Evolutionary conservation across 1,140 invertebrate species (phyloP).

Genomic region (Drosophila ambigua): DNA sequence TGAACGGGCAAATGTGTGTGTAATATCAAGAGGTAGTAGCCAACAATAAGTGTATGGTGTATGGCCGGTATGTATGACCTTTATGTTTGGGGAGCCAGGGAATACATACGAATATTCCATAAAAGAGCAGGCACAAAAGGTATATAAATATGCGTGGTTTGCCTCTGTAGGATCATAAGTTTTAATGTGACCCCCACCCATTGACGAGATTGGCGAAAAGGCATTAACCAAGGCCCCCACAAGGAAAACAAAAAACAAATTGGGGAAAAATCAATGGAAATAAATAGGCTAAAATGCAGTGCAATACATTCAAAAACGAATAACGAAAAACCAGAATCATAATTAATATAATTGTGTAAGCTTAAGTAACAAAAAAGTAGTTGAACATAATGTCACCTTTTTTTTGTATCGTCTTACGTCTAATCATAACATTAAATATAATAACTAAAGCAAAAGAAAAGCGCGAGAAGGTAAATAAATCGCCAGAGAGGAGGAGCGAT

Average conservation of each 20-base stretch:
- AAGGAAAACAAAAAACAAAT: background rate
- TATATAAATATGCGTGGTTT: conserved; percentile 23
- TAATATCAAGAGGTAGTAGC: conserved; percentile 28
- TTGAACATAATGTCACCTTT: conserved; percentile 52
- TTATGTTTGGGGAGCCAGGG: background rate
- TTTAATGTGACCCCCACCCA: conserved; percentile 60
- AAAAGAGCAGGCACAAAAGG: conserved; percentile 12
- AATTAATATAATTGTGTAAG: conserved; percentile 46
- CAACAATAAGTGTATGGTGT: conserved; percentile 4
- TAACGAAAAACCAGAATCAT: conserved; percentile 20
- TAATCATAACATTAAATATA: conserved; percentile 60
- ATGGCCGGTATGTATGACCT: background rate
- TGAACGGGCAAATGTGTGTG: conserved; percentile 1
- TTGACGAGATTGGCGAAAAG: conserved; percentile 19
- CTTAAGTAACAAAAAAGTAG: conserved; percentile 66
- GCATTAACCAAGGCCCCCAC: conserved; percentile 22
- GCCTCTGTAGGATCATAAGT: conserved; percentile 59
- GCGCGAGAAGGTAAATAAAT: conserved; percentile 8
- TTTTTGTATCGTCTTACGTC: conserved; percentile 73
- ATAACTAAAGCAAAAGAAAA: conserved; percentile 17
- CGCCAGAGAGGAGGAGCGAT: background rate
- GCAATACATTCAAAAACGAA: conserved; percentile 57
- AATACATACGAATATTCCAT: background rate
- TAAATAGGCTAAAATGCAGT: conserved; percentile 58
- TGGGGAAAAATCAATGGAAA: too few species aligned